Evolutionary conservation across 2,888 invertebrate genomes (phyloP), one percentile per base, ranked within the genome.

Genomic region (Ptycholaimellus sp.): DNA sequence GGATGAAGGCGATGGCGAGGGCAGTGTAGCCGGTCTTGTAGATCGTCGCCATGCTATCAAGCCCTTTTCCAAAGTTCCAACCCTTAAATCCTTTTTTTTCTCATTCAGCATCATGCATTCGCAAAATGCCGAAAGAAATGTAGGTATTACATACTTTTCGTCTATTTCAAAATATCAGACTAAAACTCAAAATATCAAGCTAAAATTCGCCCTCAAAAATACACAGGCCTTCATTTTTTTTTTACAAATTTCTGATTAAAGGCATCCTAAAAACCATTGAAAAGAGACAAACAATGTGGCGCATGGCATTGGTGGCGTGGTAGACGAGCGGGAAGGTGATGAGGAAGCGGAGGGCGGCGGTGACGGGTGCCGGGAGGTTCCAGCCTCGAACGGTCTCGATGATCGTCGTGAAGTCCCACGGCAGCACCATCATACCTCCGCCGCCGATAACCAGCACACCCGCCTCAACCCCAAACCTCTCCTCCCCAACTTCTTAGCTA

Each of bases 291-390:
- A n/a, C n/a, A n/a, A n/a, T n/a, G n/a, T n/a, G n/a, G 11, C 57
- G 49, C 30, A 57, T 44, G 23, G 57, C 58, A 42, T 57, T 57
- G 31, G 58, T 42, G 14, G 50, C 42, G 43, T 57, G 54, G 54
- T 50, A 57, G 31, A 49, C 45, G 42, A 57, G 50, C 18, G 52
- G 51, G 43, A 49, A 56, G 18, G 54, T 51, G 37, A 57, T 46
- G 35, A 55, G 42, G 42, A 52, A 57, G 46, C 58, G 57, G 49
- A 55, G 45, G 32, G 46, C 41, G 28, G 46, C 46, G 29, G 49
- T 49, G 19, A 57, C 42, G 14, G 46, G 45, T 13, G 39, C 38
- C 18, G 57, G 57, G 19, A 56, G 38, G 33, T 50, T 46, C 42
- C 44, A 45, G 19, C 45, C 39, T 14, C 47, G 45, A 35, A 56